A percentile compares a stretch with the other conserved stretches of the same genome.
Conservation (phyloP, 1,140 invertebrate genomes). For the Pogonus chalceus region DNA sequence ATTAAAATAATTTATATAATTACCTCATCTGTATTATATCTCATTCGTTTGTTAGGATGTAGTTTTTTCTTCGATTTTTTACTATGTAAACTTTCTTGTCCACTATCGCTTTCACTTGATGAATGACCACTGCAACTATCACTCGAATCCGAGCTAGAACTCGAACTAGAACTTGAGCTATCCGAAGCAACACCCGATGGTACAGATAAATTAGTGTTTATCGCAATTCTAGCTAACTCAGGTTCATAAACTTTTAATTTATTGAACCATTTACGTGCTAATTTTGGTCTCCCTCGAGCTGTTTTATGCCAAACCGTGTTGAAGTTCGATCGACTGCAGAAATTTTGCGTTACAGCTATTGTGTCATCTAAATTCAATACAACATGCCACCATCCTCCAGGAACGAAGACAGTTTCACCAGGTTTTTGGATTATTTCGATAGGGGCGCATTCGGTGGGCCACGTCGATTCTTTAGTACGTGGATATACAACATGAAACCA, state of each 20-base stretch:
- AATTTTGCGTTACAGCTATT: slow-evolving; percentile 97
- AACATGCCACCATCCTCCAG: slow-evolving; percentile 98
- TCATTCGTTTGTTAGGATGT: neutral
- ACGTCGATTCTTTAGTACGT: slow-evolving; percentile 75
- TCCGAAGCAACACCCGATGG: slow-evolving; percentile 89
- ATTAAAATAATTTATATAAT: no score
- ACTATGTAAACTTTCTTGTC: slow-evolving; percentile 79
- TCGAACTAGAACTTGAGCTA: slow-evolving; percentile 83
- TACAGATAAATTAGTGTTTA: slow-evolving; percentile 74
- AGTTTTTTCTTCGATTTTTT: slow-evolving; percentile 46
- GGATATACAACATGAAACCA: slow-evolving; percentile 98
- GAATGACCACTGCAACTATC: slow-evolving; percentile 54
- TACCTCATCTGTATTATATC: neutral
- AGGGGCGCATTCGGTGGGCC: slow-evolving; percentile 87
- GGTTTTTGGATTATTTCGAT: slow-evolving; percentile 95
- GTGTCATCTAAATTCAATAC: slow-evolving; percentile 94
- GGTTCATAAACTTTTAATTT: slow-evolving; percentile 58
- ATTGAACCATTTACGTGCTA: slow-evolving; percentile 56
- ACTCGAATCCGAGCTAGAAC: slow-evolving; percentile 55
- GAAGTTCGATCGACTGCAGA: slow-evolving; percentile 92
- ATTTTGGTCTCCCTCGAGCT: slow-evolving; percentile 84
- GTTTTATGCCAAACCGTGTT: slow-evolving; percentile 98
- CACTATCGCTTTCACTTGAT: slow-evolving; percentile 69
- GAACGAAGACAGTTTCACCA: slow-evolving; percentile 97
- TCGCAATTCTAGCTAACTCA: slow-evolving; percentile 73